A percentile compares a stretch with the other conserved stretches of the same genome.
phyloP scores from a whole-genome alignment of 2,797 vertebrate genomes.

The Siniperca obscura region DNA sequence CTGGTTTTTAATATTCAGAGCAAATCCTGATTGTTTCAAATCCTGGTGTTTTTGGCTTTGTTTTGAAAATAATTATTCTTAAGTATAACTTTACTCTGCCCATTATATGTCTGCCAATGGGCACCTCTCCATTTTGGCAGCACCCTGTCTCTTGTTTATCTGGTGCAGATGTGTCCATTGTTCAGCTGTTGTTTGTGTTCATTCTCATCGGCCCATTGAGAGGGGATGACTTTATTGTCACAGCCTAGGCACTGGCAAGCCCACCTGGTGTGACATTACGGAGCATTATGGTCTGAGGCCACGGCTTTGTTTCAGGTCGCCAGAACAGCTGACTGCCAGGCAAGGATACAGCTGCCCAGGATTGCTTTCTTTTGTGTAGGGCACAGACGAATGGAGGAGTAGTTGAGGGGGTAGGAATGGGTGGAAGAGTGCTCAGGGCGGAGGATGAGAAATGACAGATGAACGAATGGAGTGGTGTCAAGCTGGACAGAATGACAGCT shows the following conservation, averaged over 20 bases:
- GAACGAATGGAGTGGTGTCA: constrained; percentile 63
- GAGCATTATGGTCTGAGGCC: constrained; percentile 49
- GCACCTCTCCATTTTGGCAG: constrained; percentile 49
- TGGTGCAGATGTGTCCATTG: constrained; percentile 67
- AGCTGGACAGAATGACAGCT: constrained; percentile 68
- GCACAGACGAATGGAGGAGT: constrained; percentile 36
- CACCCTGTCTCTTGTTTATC: constrained; percentile 21
- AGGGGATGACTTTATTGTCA: constrained; percentile 63
- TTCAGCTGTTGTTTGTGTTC: constrained; percentile 52
- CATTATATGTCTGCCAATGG: constrained; percentile 38
- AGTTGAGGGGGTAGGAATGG: constrained; percentile 39
- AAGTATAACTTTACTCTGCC: constrained; percentile 20
- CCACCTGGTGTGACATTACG: constrained; percentile 69
- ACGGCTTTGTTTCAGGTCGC: constrained; percentile 59
- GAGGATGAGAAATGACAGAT: constrained; percentile 65
- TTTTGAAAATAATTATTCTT: constrained; percentile 8
- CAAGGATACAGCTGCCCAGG: constrained; percentile 40
- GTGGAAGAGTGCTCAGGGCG: constrained; percentile 36
- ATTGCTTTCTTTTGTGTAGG: constrained; percentile 26
- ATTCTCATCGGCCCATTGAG: constrained; percentile 42
- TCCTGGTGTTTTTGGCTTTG: constrained; percentile 13
- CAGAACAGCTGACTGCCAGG: constrained; percentile 46
- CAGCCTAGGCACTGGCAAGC: constrained; percentile 50
- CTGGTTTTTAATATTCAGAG: constrained; percentile 1
- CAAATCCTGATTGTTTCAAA: background rate